Base-by-base conservation (phyloP, 2,113 vertebrate species). In the Chamaea fasciata region DNA sequence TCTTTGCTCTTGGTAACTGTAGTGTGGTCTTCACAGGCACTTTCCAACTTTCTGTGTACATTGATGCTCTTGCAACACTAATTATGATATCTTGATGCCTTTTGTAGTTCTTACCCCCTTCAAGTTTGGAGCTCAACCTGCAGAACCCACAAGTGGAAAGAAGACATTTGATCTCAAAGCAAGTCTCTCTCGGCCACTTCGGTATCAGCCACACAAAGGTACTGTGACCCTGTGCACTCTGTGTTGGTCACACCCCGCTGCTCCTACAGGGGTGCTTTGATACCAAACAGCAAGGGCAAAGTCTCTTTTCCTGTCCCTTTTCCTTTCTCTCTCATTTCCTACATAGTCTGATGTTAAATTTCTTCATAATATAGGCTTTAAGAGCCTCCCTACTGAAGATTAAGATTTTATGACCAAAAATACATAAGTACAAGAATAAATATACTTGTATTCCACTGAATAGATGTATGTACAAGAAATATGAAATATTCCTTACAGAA, bases 191-290 rank as follows among this genome's bases (percentile, higher is more conserved):
- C 98, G 98, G 59, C 99, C 99, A 0, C 99, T 99, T 84, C 63
- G 47, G 39, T 99, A 99, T 91, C 98, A 99, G 94, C 99, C 99
- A 35, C 99, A 99, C 55, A 98, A 96, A 98, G 99, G 99, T 99
- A 97, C 65, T 8, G 68, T 22, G 62, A 65, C 13, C 56, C 30
- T 74, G 19, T 13, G 31, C 28, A 3, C 22, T 12, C 23, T 22
- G 27, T 52, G 42, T 2, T 19, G 41, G 9, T 31, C 26, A 21
- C 10, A 5, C 3, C 26, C 47, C 44, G 20, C n/a, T 24, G 49
- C 24, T 75, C n/a, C 28, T 26, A 1, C 8, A 10, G 19, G 64
- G 33, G 31, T 2, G 3, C 33, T 12, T 4, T 23, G 26, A 42
- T 13, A 24, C 26, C 22, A 35, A 62, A 44, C 27, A 6, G 4